Percentiles rank a stretch among this genome's conserved stretches.
phyloP scores from a whole-genome alignment of 2,888 invertebrate species.

The Pandemis cinnamomeana region DNA sequence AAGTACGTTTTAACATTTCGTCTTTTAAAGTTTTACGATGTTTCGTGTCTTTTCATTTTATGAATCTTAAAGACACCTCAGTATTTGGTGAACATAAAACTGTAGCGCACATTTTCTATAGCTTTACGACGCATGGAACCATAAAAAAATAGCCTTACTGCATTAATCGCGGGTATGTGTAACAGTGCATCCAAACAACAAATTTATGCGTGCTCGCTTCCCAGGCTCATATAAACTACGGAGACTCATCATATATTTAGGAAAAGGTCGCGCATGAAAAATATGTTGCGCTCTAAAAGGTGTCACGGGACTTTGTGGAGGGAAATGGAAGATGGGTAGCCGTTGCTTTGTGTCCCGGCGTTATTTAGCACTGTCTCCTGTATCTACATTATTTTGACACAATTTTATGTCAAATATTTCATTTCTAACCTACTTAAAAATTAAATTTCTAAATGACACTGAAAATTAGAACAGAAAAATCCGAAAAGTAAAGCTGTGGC shows the following conservation, averaged over 20 bases:
- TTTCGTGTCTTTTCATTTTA: too few relatives aligned
- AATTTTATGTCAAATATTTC: too few relatives aligned
- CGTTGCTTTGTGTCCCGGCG: neutral
- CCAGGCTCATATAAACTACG: slow-evolving; percentile 17
- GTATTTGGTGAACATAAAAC: too few relatives aligned
- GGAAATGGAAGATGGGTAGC: slow-evolving; percentile 10
- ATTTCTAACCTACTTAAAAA: too few relatives aligned
- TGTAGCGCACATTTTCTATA: too few relatives aligned
- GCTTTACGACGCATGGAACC: neutral
- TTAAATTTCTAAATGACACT: too few relatives aligned
- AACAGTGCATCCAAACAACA: neutral
- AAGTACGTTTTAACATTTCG: too few relatives aligned
- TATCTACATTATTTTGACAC: too few relatives aligned
- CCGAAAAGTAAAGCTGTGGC: too few relatives aligned
- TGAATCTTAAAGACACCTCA: too few relatives aligned
- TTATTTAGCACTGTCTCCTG: neutral
- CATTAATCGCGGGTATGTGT: neutral
- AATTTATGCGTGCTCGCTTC: slow-evolving; percentile 29
- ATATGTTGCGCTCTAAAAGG: slow-evolving; percentile 26
- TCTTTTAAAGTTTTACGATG: too few relatives aligned
- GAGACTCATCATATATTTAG: slow-evolving; percentile 32
- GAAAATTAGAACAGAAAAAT: too few relatives aligned
- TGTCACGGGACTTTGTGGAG: slow-evolving; percentile 9
- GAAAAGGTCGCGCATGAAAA: slow-evolving; percentile 29
- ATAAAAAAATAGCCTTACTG: neutral